phyloP scores from a whole-genome alignment of 2,113 vertebrate genomes.

The Herpetotheres cachinnans region DNA sequence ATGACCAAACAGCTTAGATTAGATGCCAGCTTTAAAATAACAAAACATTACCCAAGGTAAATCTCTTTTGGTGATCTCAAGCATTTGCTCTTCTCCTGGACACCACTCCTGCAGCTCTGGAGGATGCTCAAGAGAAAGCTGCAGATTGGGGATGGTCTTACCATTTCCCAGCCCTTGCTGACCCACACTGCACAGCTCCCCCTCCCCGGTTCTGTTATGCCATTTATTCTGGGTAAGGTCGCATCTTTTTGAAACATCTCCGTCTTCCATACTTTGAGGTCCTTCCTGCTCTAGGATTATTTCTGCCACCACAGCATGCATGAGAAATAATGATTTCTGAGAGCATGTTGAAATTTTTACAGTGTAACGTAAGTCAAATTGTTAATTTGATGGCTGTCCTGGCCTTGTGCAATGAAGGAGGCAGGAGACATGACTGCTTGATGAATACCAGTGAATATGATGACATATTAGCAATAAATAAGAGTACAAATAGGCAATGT shows the following conservation, averaged over 20 bases:
- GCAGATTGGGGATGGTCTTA: background rate
- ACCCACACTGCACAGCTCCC: background rate
- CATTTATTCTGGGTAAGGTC: background rate
- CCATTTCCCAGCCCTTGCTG: background rate
- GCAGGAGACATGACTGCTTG: background rate
- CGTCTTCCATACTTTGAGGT: background rate
- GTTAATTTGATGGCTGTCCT: background rate
- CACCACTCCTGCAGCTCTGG: background rate
- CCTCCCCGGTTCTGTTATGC: fast-evolving
- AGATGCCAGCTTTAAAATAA: background rate
- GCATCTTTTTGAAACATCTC: background rate
- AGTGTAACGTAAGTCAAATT: background rate
- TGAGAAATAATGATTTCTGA: background rate
- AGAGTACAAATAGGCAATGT: background rate
- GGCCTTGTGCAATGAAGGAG: background rate
- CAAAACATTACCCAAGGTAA: background rate
- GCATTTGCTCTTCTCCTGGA: background rate
- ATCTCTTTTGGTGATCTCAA: background rate
- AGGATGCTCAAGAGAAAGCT: background rate
- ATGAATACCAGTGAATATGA: background rate
- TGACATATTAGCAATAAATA: background rate
- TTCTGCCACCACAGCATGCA: background rate
- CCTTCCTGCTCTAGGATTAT: background rate
- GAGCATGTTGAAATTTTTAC: background rate
- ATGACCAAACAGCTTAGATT: background rate